phyloP scores from a whole-genome alignment of 30 jellyfish, hydroid and myxozoan genomes.

The Pseudorhiza aurosa region DNA sequence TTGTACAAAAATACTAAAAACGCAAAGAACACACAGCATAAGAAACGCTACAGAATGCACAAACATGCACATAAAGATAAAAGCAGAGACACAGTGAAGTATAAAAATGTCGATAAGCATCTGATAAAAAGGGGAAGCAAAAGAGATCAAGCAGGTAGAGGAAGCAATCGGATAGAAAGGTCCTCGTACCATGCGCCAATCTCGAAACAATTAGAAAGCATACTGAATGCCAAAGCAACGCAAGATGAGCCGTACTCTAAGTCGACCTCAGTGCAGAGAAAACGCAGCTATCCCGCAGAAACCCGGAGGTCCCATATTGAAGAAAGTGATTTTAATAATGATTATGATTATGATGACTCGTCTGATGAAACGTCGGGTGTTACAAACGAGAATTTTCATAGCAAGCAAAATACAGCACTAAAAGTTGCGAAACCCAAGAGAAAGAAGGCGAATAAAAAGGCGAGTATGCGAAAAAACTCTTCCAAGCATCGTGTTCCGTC shows the following conservation, averaged over 20 bases:
- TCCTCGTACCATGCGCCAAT: conserved; percentile 76
- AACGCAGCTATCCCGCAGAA: conserved; percentile 47
- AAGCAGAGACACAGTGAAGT: conserved; percentile 7
- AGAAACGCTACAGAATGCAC: conserved; percentile 45
- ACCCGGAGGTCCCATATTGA: conserved; percentile 45
- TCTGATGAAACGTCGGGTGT: conserved; percentile 16
- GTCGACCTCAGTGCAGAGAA: conserved; percentile 23
- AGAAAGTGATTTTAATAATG: conserved; percentile 1
- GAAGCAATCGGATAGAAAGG: conserved; percentile 43
- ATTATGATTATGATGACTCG: conserved; percentile 21
- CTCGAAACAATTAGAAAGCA: conserved; percentile 77
- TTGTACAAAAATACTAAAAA: background rate
- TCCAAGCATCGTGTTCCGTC: conserved; percentile 5
- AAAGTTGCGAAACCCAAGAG: background rate
- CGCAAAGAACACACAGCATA: conserved; percentile 24
- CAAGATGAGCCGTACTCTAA: conserved; percentile 2
- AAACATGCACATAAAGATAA: conserved; percentile 21
- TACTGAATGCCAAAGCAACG: conserved; percentile 63
- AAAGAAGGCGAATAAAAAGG: conserved; percentile 1
- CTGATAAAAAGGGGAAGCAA: conserved; percentile 35
- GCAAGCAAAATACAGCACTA: background rate
- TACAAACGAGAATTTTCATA: background rate
- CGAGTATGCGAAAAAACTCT: background rate
- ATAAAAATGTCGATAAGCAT: conserved; percentile 50
- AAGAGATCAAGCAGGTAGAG: background rate